Conservation (phyloP, 2,113 vertebrate genomes). For the Amblyopsis rosae region DNA sequence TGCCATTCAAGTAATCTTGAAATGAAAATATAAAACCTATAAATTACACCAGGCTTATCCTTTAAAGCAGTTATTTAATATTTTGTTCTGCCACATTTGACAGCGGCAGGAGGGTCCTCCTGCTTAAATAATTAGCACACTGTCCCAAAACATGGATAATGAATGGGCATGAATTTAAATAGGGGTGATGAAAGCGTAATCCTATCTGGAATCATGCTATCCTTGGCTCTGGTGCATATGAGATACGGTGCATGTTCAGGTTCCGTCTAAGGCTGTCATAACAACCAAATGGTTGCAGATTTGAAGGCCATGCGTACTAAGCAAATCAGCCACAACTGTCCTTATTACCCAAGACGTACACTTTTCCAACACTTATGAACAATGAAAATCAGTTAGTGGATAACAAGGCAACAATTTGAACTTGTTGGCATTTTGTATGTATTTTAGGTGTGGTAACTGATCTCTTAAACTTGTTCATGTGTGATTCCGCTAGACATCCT, state of each 20-base stretch:
- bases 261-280: conserved; percentile 43
- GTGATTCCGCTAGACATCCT: too few species aligned
- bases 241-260: conserved; percentile 32
- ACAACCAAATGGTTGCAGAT: conserved; percentile 43
- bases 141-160: conserved; percentile 34
- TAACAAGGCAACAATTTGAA: conserved; percentile 12
- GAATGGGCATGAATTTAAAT: conserved; percentile 57
- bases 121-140: conserved; percentile 46
- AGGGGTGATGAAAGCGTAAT: conserved; percentile 61
- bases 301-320: conserved; percentile 50
- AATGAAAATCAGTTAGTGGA: conserved; percentile 74
- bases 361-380: conserved; percentile 54
- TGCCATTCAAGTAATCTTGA: too few species aligned
- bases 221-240: conserved; percentile 44
- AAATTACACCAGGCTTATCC: background rate
- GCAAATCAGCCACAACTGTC: conserved; percentile 51
- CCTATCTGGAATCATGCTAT: conserved; percentile 37
- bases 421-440: too few species aligned
- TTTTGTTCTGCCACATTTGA: conserved; percentile 31
- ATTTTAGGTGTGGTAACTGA: too few species aligned
- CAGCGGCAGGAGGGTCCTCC: conserved; percentile 22
- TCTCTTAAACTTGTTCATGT: too few species aligned
- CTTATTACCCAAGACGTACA: conserved; percentile 59
- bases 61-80: conserved; percentile 5
- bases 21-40: too few species aligned